phyloP scores from a whole-genome alignment of 2,797 vertebrate genomes.

The Morelia viridis region DNA sequence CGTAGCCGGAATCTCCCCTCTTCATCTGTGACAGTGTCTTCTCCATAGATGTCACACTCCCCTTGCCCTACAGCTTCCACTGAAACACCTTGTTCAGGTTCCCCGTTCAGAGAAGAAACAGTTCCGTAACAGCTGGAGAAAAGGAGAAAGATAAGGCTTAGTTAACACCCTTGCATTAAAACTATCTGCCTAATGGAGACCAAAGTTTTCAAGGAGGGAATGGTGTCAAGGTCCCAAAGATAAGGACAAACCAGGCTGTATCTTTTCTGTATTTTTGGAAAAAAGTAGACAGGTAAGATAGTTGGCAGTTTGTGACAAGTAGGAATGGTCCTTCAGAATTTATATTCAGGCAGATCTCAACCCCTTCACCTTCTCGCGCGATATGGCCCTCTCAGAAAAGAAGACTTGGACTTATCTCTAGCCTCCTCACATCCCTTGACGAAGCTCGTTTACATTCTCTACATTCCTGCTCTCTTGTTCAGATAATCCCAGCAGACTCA shows the following conservation, averaged over 20 bases:
- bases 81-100: constrained; percentile 90
- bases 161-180: neutral
- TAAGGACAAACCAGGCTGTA: neutral
- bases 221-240: neutral
- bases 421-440: neutral
- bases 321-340: neutral
- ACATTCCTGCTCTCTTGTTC: neutral
- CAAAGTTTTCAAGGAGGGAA: neutral
- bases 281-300: neutral
- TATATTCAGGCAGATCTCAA: neutral
- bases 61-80: constrained; percentile 93
- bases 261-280: neutral
- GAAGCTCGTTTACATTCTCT: neutral
- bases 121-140: constrained; percentile 88
- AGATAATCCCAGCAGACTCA: neutral
- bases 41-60: constrained; percentile 90
- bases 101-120: constrained; percentile 91
- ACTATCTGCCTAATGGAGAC: neutral
- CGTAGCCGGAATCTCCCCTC: constrained; percentile 92
- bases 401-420: neutral
- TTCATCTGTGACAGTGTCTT: constrained; percentile 95
- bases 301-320: neutral
- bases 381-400: neutral
- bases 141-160: neutral
- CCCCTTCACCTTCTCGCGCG: neutral